Base-by-base conservation (phyloP, 2,113 vertebrate genomes). In the Pteruthius melanotis region DNA sequence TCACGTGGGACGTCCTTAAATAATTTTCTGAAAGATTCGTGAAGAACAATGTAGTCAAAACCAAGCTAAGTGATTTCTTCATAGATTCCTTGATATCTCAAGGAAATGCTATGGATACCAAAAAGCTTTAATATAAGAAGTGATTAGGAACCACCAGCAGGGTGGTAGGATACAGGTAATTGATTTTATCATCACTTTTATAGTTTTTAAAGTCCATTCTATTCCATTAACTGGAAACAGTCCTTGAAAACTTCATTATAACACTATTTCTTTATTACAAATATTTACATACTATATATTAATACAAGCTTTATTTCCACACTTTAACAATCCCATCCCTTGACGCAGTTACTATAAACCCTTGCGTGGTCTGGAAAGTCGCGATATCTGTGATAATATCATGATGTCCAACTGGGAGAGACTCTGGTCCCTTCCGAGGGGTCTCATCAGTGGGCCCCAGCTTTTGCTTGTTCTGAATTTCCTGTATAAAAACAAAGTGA, bases 391-490 rank as follows among this genome's bases (percentile, higher is more conserved):
- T 99, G 97, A 99, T 99, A 93, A 99, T 99, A 95, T 99, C 99
- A 16, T 99, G 99, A 82, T 99, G 99, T 61, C 99, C 99, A 0
- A 99, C 98, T 0, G 99, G 99, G 21, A 99, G 98, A 39, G 99
- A 99, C 49, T 99, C 99, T 2, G 99, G 99, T 59, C 99, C 99
- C 24, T 98, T 98, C 75, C 99, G 98, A 23, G 99, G 99, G 2
- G 98, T 97, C 70, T 99, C 99, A 72, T 99, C 99, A 21, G 98
- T 98, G 5, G 98, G 98, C 7, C 99, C 99, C 35, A 98, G 98
- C 91, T 99, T 99, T 96, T 99, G 99, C 89, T 99, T 99, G 87
- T 99, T 99, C 97, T 99, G 99, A 97, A 99, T 99, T 97, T 99
- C 99, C 99, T 99, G 93, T 77, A 85, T 22, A 69, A 77, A 81